phyloP scores from a whole-genome alignment of 2,888 invertebrate genomes.

The Tipula unca region DNA sequence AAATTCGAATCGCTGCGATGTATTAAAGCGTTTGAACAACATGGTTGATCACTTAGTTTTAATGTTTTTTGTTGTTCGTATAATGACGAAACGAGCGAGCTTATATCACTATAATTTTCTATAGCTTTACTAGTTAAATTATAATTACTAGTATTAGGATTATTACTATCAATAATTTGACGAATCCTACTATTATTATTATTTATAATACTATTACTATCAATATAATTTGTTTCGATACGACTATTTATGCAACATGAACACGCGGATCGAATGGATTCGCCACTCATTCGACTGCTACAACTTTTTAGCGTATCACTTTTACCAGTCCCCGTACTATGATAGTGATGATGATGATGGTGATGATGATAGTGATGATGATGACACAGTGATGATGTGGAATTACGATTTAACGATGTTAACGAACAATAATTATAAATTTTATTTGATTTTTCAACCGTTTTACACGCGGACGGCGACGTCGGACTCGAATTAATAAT shows the following conservation, averaged over 20 bases:
- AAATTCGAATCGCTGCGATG: slow-evolving; percentile 35
- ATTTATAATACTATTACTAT: background rate
- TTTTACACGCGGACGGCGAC: slow-evolving; percentile 30
- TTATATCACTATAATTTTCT: slow-evolving; percentile 17
- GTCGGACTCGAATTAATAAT: slow-evolving; percentile 27
- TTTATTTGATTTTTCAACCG: slow-evolving; percentile 25
- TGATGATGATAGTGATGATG: slow-evolving; percentile 23
- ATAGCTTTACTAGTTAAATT: background rate
- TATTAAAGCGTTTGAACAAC: slow-evolving; percentile 34
- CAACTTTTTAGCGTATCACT: slow-evolving; percentile 14
- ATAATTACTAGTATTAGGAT: slow-evolving; percentile 16
- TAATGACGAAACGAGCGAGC: background rate
- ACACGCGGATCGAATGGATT: background rate
- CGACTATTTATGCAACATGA: background rate
- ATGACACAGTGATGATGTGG: slow-evolving; percentile 26
- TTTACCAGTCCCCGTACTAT: slow-evolving; percentile 20
- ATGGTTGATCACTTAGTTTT: background rate
- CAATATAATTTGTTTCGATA: background rate
- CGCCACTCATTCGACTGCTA: background rate
- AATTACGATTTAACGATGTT: slow-evolving; percentile 27
- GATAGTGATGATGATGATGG: slow-evolving; percentile 24
- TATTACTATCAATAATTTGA: slow-evolving; percentile 9
- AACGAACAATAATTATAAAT: slow-evolving; percentile 28
- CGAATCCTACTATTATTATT: background rate
- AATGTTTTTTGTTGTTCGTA: background rate